Base-by-base conservation (phyloP, 1,140 invertebrate genomes). In the Uloborus diversus region DNA sequence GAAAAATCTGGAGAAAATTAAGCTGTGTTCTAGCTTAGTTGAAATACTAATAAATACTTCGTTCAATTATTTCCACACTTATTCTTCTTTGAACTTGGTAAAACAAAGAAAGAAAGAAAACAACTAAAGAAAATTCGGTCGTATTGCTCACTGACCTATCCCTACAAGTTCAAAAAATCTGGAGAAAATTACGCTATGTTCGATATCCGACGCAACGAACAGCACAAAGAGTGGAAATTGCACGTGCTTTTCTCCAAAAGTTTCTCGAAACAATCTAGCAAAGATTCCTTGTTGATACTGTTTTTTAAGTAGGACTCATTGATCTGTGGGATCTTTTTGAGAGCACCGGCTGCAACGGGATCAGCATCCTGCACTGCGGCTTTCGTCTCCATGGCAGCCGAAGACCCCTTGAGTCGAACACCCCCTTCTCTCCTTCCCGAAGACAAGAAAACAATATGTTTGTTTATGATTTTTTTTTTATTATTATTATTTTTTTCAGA, bases 311-410 rank as follows among this genome's bases (percentile, higher is more conserved):
- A 51, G 66, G 14, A 27, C 32, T 28, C 49, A 69, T 69, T 69
- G 66, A 69, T 69, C 49, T 25, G 30, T 27, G 32, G 66, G 32
- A 14, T 53, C 23, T 17, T 2, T 9, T 9, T n/a, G 23, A 20
- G 51, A 23, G 51, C 7, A 20, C 51, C 1, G 51, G 23, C 3
- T 53, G 51, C 51, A 53, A 35, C 30, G 49, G 32, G 51, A 69
- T 23, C 25, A 47, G 66, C 66, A 53, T 69, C 66, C 66, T 69
- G 66, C 66, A 69, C 66, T 69, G 66, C 66, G 66, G 66, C 51
- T 68, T n/a, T 20, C 66, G 66, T 69, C 66, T 33, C 66, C 66
- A 69, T 69, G 66, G 66, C 49, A 69, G 51, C 66, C 17, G 47
- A 30, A 25, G 13, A 14, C 47, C 42, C 64, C n/a, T 53, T 53